Base-by-base conservation (phyloP, 1,140 invertebrate genomes). In the Pseudomyrmex pallidus region DNA sequence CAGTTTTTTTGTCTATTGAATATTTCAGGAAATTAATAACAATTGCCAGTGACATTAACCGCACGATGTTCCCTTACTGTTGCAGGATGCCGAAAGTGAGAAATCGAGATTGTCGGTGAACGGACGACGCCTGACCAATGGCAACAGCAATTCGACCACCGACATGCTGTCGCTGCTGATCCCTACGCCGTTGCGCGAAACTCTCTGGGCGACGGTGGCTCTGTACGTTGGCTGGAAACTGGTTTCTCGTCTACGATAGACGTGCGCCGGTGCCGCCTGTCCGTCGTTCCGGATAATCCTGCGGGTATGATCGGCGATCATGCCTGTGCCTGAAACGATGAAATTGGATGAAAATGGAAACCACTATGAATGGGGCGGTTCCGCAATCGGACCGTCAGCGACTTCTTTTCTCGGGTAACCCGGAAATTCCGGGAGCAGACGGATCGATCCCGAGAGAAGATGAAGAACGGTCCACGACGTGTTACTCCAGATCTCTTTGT, bases 201-300 rank as follows among this genome's bases (percentile, higher is more conserved):
- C 94, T 1, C 84, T 94, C 20, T 94, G 94, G 94, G 93, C 93
- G 89, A 94, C 93, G 74, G 90, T 94, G 20, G 93, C 93, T 22
- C 87, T 94, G n/a, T 94, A 94, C 77, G 90, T 94, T 17, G 93
- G 94, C 62, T 94, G 94, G 94, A 91, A 93, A 83, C 87, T 94
- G 25, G 93, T 94, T 17, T 94, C 94, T 0, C 93, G 92, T 84
- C 87, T 94, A 67, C 94, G 94, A 94, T 94, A 94, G 92, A 92
- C 82, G 85, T 35, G 35, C 85, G 73, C 72, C 59, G 50, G 22
- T 59, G 17, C 56, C 52, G 57, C 62, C 86, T n/a, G 46, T 20
- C 52, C 61, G 66, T 74, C 85, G 66, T 44, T 61, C 12, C 44
- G 46, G 66, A 13, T 46, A 52, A 50, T 20, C 54, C 46, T 48